Evolutionary conservation across 2,888 invertebrate species (phyloP), one percentile per base, ranked within the genome.

Genomic region (Aproaerema taeniolella): DNA sequence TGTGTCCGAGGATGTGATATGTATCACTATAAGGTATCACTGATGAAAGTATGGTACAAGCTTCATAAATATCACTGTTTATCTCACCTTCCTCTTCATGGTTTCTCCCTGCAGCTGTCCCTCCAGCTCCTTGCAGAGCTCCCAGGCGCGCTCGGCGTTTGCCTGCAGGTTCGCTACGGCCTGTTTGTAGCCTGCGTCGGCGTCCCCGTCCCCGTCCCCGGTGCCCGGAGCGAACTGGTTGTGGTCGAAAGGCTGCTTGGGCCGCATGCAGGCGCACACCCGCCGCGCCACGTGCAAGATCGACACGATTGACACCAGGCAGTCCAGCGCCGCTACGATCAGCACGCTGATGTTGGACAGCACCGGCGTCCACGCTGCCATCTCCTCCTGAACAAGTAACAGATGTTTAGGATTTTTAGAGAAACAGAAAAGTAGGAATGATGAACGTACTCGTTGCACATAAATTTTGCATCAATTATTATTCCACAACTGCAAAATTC

Each of bases 261-360:
- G 75, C 11, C 78, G 71, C 70, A 90, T 87, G 72, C 90, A 90
- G 13, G 89, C 81, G 55, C 90, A 90, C 31, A 89, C 68, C 12
- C 87, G 72, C 55, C 82, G 77, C 32, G 89, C 86, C 15, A 88
- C 72, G 61, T 87, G 86, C 71, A 88, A 89, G 45, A 89, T 83
- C 49, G 81, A 78, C 39, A 87, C 55, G 38, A 88, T 70, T 49
- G 89, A 86, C 26, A 88, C 79, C 43, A 89, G 60, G 59, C 89
- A 90, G 67, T 91, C 90, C 11, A 88, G 75, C 0, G 82, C 66
- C 7, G 90, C 89, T 13, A 89, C 83, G 46, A 91, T 76, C 33
- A 92, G 81, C 4, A 92, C 71, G 0, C 89, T 90, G 41, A 90
- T 86, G 72, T 91, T 91, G 8, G 90, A 87, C 16, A 91, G 69